Evolutionary conservation across 2,888 invertebrate genomes (phyloP).

Genomic region (Tetragonisca angustula): DNA sequence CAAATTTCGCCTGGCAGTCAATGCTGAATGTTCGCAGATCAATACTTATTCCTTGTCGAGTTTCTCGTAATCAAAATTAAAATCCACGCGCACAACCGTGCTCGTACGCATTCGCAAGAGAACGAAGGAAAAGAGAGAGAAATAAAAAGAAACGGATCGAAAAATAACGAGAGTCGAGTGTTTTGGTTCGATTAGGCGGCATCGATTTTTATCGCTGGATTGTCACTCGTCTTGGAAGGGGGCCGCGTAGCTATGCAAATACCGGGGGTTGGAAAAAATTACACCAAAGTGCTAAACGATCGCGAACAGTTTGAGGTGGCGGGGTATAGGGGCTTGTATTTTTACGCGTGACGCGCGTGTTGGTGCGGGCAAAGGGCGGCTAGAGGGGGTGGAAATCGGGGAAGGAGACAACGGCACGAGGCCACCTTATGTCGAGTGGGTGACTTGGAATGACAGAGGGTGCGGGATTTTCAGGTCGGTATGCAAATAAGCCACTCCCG

Average conservation of each 20-base stretch:
- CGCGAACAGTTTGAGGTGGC: slow-evolving; percentile 72
- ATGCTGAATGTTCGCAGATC: too few species aligned
- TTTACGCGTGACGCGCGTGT: slow-evolving; percentile 57
- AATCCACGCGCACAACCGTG: neutral
- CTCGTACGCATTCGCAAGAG: neutral
- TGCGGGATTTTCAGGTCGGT: slow-evolving; percentile 80
- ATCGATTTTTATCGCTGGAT: slow-evolving; percentile 75
- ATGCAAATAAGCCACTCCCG: slow-evolving; percentile 82
- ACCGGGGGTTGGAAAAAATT: slow-evolving; percentile 77
- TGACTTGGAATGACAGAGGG: slow-evolving; percentile 80
- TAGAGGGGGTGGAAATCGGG: slow-evolving; percentile 7
- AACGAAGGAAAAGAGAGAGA: neutral
- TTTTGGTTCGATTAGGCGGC: slow-evolving; percentile 80
- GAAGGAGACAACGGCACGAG: slow-evolving; percentile 62
- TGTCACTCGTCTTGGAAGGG: slow-evolving; percentile 48
- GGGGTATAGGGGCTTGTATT: slow-evolving; percentile 55
- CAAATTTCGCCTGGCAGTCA: too few species aligned
- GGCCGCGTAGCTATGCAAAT: slow-evolving; percentile 81
- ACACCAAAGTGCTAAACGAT: slow-evolving; percentile 84
- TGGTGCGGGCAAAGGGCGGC: neutral
- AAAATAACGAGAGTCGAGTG: slow-evolving; percentile 77
- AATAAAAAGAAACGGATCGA: slow-evolving; percentile 49
- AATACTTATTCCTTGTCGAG: neutral
- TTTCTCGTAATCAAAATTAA: neutral
- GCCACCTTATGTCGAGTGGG: slow-evolving; percentile 83